These are phyloP conservation scores for Perca schrenkii DNA, from an alignment of 2,113 vertebrate genomes.

Conservation along the genomic window DNA sequence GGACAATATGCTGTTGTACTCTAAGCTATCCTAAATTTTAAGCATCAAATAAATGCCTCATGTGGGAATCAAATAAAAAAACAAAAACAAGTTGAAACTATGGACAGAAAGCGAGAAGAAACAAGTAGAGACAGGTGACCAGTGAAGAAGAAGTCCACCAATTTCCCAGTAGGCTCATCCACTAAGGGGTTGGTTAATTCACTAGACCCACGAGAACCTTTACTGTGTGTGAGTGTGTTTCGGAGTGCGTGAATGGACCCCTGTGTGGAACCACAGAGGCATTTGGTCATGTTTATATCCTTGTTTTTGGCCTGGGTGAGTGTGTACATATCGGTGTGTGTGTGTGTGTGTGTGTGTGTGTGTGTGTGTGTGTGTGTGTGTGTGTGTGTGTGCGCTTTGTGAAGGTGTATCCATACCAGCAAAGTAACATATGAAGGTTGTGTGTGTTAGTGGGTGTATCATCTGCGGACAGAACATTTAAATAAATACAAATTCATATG, in stretches of 20 bases:
- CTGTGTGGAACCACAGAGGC: constrained; percentile 73
- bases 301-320: constrained; percentile 70
- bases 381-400: constrained; percentile 31
- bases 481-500: constrained; percentile 57
- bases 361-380: constrained; percentile 38
- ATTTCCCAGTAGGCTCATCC: constrained; percentile 49
- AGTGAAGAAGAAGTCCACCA: constrained; percentile 49
- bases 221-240: constrained; percentile 57
- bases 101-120: not conserved
- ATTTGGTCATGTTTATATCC: constrained; percentile 80
- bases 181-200: constrained; percentile 63
- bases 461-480: constrained; percentile 21
- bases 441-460: constrained; percentile 27
- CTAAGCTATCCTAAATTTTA: not conserved
- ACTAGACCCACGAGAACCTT: constrained; percentile 64
- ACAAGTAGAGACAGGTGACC: not conserved
- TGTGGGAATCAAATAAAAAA: not conserved
- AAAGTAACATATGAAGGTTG: constrained; percentile 3
- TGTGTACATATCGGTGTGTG: constrained; percentile 54
- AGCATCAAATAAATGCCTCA: not conserved
- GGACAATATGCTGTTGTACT: not conserved
- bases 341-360: constrained; percentile 11
- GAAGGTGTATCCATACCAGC: constrained; percentile 23
- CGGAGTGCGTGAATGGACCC: constrained; percentile 62
- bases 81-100: not conserved